Evolutionary conservation across 2,797 vertebrate species (phyloP).

Genomic region (Pogoniulus pusillus): DNA sequence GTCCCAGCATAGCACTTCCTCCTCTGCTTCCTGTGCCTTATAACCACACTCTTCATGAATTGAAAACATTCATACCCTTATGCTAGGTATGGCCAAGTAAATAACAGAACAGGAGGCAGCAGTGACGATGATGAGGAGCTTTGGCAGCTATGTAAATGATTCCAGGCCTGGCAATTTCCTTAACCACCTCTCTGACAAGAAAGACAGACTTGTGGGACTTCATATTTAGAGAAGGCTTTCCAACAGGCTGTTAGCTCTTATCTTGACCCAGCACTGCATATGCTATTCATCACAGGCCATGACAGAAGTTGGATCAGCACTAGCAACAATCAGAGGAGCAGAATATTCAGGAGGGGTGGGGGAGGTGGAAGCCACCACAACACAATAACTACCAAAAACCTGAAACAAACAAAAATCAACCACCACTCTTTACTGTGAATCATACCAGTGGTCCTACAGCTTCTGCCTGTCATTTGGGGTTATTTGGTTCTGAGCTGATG

Average conservation of each 20-base stretch:
- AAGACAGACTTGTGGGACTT: not conserved
- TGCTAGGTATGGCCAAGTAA: not conserved
- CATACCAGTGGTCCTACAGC: not conserved
- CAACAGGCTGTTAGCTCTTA: conserved; percentile 8
- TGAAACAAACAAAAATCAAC: not conserved
- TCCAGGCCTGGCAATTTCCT: not conserved
- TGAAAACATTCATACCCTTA: not conserved
- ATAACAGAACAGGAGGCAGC: not conserved
- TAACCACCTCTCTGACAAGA: not conserved
- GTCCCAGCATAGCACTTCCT: not conserved
- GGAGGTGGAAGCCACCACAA: no score
- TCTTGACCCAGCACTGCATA: conserved; percentile 12
- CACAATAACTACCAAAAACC: not conserved
- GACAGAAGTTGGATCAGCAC: not conserved
- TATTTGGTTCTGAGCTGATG: not conserved
- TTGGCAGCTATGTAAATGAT: not conserved
- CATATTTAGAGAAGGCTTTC: not conserved
- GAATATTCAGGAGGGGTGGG: not conserved
- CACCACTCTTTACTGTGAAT: not conserved
- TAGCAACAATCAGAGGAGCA: not conserved
- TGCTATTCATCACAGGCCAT: not conserved
- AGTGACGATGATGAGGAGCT: not conserved
- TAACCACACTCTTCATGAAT: not conserved
- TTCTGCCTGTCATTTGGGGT: not conserved
- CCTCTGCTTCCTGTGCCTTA: not conserved